Evolutionary conservation across 2,888 invertebrate species (phyloP).

Genomic region (Drosophila bunnanda): DNA sequence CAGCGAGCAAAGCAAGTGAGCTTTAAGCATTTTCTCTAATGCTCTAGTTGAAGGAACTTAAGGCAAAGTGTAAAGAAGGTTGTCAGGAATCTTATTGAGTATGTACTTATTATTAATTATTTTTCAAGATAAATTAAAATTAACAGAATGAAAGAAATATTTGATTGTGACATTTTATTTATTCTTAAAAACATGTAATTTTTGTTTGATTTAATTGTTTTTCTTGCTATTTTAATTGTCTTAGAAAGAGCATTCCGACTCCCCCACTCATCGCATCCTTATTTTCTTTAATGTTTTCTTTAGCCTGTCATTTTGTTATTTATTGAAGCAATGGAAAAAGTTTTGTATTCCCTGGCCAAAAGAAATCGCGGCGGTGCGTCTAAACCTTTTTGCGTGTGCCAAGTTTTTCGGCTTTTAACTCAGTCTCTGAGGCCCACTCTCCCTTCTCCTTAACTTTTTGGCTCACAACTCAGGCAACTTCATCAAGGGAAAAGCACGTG

Average conservation of each 20-base stretch:
- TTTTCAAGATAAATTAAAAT: neutral
- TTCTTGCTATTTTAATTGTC: neutral
- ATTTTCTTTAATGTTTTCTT: slow-evolving; percentile 12
- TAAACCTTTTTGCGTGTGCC: slow-evolving; percentile 65
- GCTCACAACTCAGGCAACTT: slow-evolving; percentile 57
- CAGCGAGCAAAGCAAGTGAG: slow-evolving; percentile 47
- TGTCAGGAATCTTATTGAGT: neutral
- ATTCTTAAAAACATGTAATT: neutral
- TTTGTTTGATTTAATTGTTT: neutral
- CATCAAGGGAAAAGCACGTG: slow-evolving; percentile 69
- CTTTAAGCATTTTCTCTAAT: slow-evolving; percentile 13
- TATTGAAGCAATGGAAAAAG: slow-evolving; percentile 59
- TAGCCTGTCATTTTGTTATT: slow-evolving; percentile 65
- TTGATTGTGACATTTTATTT: neutral
- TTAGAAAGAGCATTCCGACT: neutral
- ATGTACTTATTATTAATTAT: neutral
- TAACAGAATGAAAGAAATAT: neutral
- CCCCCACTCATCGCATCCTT: neutral
- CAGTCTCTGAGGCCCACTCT: slow-evolving; percentile 17
- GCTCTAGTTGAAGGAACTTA: slow-evolving; percentile 1
- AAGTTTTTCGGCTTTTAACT: slow-evolving; percentile 75
- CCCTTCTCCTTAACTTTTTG: slow-evolving; percentile 9
- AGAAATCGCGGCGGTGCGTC: slow-evolving; percentile 62
- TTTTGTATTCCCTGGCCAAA: slow-evolving; percentile 45
- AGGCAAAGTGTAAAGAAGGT: neutral